Evolutionary conservation across 2,113 vertebrate species (phyloP).

Genomic region (Alosa alosa): DNA sequence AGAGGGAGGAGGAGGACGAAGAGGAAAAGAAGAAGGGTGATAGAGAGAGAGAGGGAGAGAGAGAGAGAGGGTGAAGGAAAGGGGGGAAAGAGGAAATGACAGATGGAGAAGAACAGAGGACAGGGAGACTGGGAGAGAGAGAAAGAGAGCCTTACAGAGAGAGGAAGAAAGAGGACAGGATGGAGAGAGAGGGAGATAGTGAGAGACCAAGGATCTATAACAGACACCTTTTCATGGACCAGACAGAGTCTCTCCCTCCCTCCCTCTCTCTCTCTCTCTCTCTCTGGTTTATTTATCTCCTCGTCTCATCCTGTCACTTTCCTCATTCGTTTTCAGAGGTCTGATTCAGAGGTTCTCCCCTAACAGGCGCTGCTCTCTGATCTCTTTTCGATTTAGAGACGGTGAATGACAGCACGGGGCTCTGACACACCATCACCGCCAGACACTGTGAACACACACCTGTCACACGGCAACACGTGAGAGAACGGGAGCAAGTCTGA

Average conservation of each 20-base stretch:
- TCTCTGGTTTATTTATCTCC: slow-evolving; percentile 20
- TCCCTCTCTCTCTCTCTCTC: background rate
- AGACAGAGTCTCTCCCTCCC: slow-evolving; percentile 5
- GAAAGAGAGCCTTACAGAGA: background rate
- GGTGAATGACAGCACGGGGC: background rate
- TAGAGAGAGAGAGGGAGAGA: background rate
- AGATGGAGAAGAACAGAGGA: background rate
- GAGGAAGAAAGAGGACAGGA: background rate
- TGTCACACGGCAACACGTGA: background rate
- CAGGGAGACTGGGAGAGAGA: slow-evolving; percentile 7
- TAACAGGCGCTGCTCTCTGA: background rate
- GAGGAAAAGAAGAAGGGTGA: background rate
- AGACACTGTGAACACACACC: slow-evolving; percentile 7
- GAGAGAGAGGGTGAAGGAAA: background rate
- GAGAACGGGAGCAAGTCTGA: background rate
- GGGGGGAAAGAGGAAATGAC: no score
- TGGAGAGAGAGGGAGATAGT: background rate
- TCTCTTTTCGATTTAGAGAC: background rate
- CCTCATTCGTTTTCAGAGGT: background rate
- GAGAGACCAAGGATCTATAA: slow-evolving; percentile 8
- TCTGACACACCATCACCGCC: background rate
- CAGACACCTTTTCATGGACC: background rate
- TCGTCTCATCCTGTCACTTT: background rate
- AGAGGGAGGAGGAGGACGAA: background rate
- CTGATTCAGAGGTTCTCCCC: background rate